Percentiles rank a stretch among this genome's conserved stretches.
Conservation (phyloP, 2,797 vertebrate species). For the Harpagifer antarcticus region DNA sequence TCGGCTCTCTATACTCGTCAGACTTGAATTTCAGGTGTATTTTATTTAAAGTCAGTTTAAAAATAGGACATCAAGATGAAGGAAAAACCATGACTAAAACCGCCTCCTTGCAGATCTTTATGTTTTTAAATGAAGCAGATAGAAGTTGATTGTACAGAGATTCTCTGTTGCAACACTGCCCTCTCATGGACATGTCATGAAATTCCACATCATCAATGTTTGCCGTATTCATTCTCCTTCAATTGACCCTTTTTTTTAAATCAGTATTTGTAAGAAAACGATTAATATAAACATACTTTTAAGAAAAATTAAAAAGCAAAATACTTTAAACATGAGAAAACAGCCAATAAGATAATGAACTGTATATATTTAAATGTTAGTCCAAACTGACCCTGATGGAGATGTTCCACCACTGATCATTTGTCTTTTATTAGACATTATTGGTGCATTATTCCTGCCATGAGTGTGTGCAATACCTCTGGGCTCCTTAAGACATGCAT, state of each 20-base stretch:
- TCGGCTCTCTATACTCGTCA: too few species aligned
- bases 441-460: constrained; percentile 56
- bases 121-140: not conserved
- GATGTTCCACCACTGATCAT: constrained; percentile 35
- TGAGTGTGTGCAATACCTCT: constrained; percentile 59
- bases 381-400: constrained; percentile 9
- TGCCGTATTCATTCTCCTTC: not conserved
- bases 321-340: accelerated
- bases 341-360: not conserved
- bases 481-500: constrained; percentile 72
- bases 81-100: not conserved
- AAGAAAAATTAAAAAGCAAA: not conserved
- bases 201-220: constrained; percentile 2
- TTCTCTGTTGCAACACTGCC: constrained; percentile 28
- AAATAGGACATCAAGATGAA: not conserved
- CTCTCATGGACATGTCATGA: constrained; percentile 38
- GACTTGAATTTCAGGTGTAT: not conserved
- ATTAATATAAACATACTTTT: not conserved
- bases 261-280: not conserved
- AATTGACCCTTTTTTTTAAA: not conserved
- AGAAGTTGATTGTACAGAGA: not conserved
- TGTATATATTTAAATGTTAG: not conserved
- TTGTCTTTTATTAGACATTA: constrained; percentile 56
- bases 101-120: not conserved
- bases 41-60: not conserved